These are phyloP conservation scores for Hymenopus coronatus DNA, from an alignment of 2,888 invertebrate species.

Conservation along the genomic window DNA sequence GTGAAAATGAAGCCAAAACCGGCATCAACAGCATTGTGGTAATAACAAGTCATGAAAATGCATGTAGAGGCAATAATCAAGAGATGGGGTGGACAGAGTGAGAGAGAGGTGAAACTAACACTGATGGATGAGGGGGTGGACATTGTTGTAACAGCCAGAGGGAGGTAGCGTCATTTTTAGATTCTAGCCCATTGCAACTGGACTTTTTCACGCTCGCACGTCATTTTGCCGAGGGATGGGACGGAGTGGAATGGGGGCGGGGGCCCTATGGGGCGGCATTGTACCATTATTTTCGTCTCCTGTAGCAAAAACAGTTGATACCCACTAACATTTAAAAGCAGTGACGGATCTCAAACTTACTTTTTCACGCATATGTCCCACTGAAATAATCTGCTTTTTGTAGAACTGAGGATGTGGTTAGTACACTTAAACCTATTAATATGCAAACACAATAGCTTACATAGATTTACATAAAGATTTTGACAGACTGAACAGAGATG, in stretches of 20 bases:
- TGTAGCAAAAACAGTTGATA: not conserved
- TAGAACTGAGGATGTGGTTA: no score
- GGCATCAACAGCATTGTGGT: not conserved
- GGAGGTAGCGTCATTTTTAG: not conserved
- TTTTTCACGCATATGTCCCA: no score
- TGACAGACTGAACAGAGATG: no score
- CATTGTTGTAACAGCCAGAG: not conserved
- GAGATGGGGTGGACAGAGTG: not conserved
- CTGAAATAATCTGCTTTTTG: no score
- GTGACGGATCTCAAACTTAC: not conserved
- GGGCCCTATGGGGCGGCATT: not conserved
- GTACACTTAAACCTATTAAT: no score
- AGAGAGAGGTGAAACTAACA: constrained; percentile 18
- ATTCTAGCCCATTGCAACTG: not conserved
- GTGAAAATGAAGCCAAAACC: constrained; percentile 7
- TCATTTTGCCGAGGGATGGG: not conserved
- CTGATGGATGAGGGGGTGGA: constrained; percentile 25
- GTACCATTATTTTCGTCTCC: not conserved
- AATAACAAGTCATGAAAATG: constrained; percentile 15
- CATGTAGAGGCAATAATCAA: constrained; percentile 18
- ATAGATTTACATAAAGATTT: no score
- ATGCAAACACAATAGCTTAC: no score
- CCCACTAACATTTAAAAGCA: not conserved
- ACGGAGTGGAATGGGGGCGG: not conserved
- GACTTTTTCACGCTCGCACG: not conserved